phyloP scores from a whole-genome alignment of 2,888 invertebrate genomes.

The Merodon equestris region DNA sequence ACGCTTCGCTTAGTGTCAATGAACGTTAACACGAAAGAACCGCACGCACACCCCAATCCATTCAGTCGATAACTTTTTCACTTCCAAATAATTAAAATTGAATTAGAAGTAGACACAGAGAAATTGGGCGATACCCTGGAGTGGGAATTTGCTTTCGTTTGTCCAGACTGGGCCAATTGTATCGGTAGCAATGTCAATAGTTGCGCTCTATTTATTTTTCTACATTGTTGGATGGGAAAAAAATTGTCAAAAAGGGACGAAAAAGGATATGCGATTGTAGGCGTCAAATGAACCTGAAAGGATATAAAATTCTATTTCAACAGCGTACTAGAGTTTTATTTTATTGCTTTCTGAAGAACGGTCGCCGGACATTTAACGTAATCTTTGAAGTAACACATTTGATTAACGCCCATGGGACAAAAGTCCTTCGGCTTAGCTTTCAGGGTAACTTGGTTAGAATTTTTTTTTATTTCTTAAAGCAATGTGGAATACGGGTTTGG shows the following conservation, averaged over 20 bases:
- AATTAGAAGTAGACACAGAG: constrained; percentile 54
- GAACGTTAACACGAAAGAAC: constrained; percentile 44
- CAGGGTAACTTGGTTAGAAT: too few species aligned
- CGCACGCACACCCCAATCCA: constrained; percentile 19
- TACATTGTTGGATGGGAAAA: constrained; percentile 47
- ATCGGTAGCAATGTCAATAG: constrained; percentile 50
- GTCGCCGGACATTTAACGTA: constrained; percentile 52
- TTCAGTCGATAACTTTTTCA: constrained; percentile 17
- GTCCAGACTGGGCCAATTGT: constrained; percentile 14
- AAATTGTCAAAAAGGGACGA: constrained; percentile 15
- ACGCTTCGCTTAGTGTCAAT: constrained; percentile 58
- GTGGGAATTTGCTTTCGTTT: background rate
- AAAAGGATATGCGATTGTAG: constrained; percentile 51
- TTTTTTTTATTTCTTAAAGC: too few species aligned
- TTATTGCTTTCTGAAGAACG: constrained; percentile 54
- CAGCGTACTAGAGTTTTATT: constrained; percentile 48
- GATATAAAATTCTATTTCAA: constrained; percentile 56
- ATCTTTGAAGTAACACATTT: constrained; percentile 52
- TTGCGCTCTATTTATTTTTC: constrained; percentile 59
- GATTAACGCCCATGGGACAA: constrained; percentile 35
- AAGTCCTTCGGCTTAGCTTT: too few species aligned
- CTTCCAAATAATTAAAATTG: constrained; percentile 62
- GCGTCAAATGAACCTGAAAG: constrained; percentile 52
- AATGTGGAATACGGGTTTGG: background rate
- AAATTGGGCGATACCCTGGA: constrained; percentile 39